phyloP scores from a whole-genome alignment of 1,140 invertebrate genomes.

The Leptinotarsa texana region DNA sequence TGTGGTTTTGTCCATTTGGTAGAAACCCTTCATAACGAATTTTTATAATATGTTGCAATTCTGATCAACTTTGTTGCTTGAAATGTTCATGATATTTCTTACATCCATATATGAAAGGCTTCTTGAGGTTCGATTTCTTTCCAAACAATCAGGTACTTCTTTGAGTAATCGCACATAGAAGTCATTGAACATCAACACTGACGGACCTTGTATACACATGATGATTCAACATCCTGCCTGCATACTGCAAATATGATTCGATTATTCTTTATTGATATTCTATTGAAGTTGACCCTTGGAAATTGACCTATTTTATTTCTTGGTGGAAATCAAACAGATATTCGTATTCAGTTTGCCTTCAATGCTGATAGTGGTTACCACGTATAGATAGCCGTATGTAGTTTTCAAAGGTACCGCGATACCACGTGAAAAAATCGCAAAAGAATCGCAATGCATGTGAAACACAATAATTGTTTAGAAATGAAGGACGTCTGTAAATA shows the following conservation, averaged over 20 bases:
- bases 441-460: background rate
- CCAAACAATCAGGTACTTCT: too few relatives aligned
- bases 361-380: background rate
- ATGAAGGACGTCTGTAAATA: background rate
- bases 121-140: too few relatives aligned
- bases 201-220: background rate
- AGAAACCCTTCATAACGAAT: too few relatives aligned
- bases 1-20: too few relatives aligned
- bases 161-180: too few relatives aligned
- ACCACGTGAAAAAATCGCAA: background rate
- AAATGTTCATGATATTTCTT: too few relatives aligned
- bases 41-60: too few relatives aligned
- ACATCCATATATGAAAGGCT: too few relatives aligned
- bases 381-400: background rate
- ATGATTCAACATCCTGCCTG: constrained; percentile 1
- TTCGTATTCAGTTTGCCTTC: background rate
- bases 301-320: background rate
- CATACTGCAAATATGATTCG: constrained; percentile 2
- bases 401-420: constrained; percentile 3
- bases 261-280: constrained; percentile 2
- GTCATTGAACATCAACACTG: too few relatives aligned
- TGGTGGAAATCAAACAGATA: background rate
- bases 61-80: too few relatives aligned
- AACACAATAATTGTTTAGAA: constrained; percentile 12
- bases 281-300: background rate